A percentile compares a stretch with the other conserved stretches of the same genome.
Conservation (phyloP, 2,113 vertebrate species). For the Boleophthalmus pectinirostris region DNA sequence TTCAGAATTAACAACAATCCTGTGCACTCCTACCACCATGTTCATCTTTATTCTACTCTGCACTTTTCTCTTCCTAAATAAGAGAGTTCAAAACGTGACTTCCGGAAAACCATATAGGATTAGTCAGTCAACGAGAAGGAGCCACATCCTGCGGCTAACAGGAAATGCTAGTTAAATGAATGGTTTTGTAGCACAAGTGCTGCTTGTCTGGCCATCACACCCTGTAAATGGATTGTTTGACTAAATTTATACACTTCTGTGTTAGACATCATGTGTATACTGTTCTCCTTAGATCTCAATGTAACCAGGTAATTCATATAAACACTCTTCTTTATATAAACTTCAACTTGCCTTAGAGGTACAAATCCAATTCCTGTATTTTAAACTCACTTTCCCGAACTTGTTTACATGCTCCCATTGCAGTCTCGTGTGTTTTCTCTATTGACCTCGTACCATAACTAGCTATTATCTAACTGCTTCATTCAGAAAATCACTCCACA, state of each 20-base stretch:
- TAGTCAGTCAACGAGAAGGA: constrained; percentile 21
- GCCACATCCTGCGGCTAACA: constrained; percentile 68
- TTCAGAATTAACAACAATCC: neutral
- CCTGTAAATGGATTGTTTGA: constrained; percentile 50
- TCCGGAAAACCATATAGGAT: constrained; percentile 57
- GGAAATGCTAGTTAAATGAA: constrained; percentile 71
- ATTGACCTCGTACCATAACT: constrained; percentile 29
- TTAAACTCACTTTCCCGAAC: constrained; percentile 34
- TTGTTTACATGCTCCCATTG: constrained; percentile 39
- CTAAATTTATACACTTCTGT: constrained; percentile 23
- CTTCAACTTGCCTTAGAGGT: constrained; percentile 22
- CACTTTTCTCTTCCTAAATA: constrained; percentile 54
- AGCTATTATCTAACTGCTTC: constrained; percentile 48
- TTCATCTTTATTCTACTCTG: constrained; percentile 34
- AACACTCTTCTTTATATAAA: constrained; percentile 31
- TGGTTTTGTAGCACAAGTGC: constrained; percentile 61
- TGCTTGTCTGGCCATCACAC: constrained; percentile 44
- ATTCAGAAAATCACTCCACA: constrained; percentile 52
- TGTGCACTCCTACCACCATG: neutral
- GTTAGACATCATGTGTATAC: constrained; percentile 28
- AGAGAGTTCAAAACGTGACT: constrained; percentile 44
- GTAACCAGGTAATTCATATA: neutral
- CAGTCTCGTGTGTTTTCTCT: constrained; percentile 29
- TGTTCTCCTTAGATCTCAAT: neutral
- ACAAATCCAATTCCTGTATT: constrained; percentile 26